Base-by-base conservation (phyloP, 2,797 vertebrate genomes). In the Jordanella pulchra region DNA sequence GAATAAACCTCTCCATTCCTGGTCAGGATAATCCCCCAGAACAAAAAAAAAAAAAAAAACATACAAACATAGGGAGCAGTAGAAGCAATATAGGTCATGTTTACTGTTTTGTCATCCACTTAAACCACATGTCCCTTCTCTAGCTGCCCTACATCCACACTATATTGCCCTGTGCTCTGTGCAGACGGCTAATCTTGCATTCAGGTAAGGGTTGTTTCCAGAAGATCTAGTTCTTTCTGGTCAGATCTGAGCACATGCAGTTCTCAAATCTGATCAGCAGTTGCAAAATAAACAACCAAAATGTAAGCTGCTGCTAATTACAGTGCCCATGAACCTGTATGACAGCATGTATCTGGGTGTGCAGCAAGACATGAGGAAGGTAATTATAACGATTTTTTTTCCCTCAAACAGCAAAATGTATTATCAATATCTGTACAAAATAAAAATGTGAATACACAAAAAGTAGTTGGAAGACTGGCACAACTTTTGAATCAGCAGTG, bases 81-180 rank as follows among this genome's bases (percentile, higher is more conserved):
- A 78, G 48, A 78, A 55, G 72, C 53, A 73, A 85, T 72, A 89
- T 79, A 81, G 81, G 78, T 77, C 80, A 74, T 91, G 86, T 90
- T 91, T 91, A 69, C 83, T 75, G 78, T 21, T 1, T 77, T 74
- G 79, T 84, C 84, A 87, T 85, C 79, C 78, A 89, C 87, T 87
- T 89, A 87, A 88, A 85, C 70, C 75, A 79, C 72, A 66, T 67
- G 70, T 73, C 80, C 79, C 77, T 42, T 72, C 65, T 77, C 71
- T 85, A 77, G 81, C 83, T 90, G 91, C 65, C 87, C 90, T 82
- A 89, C 82, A 89, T 91, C 78, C 50, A 28, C 17, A 45, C 58
- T 75, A 28, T 60, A 32, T 66, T 78, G 77, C 81, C 81, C 39
- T 70, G 63, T 65, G n/a, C 68, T 51, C 60, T 28, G 79, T 3